A percentile compares a stretch with the other conserved stretches of the same genome.
phyloP scores from a whole-genome alignment of 2,797 vertebrate species.

The Hippopotamyrus pictus region DNA sequence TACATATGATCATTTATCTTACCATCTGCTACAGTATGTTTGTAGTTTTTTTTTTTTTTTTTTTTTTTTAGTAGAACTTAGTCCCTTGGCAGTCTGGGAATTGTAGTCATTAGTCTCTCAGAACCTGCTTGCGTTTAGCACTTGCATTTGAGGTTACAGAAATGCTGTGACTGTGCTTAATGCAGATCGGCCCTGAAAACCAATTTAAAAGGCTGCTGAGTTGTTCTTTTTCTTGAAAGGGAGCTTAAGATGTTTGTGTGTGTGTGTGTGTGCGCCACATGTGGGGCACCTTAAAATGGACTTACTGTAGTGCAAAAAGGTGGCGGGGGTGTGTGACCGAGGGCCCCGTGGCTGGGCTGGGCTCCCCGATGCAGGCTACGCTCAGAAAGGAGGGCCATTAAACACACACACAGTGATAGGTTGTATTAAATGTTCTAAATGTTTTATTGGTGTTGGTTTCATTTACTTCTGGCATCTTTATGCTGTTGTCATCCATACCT shows the following conservation, averaged over 20 bases:
- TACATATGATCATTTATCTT: background rate
- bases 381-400: conserved; percentile 21
- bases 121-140: background rate
- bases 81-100: background rate
- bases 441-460: conserved; percentile 76
- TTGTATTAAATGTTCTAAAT: conserved; percentile 80
- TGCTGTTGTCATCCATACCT: conserved; percentile 24
- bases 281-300: background rate
- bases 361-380: background rate
- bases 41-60: background rate
- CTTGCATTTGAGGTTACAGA: background rate
- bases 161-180: background rate
- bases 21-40: background rate
- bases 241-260: background rate
- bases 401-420: conserved; percentile 52
- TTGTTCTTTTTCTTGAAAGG: background rate
- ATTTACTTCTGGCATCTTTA: conserved; percentile 60
- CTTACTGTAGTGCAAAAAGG: background rate
- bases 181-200: background rate
- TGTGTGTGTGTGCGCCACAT: background rate
- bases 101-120: background rate
- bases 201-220: background rate
- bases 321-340: background rate
- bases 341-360: background rate
- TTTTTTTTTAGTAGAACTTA: background rate